These are phyloP conservation scores for Lepidocyrtinus sp. DNA, from an alignment of 2,888 invertebrate genomes.

Conservation along the genomic window DNA sequence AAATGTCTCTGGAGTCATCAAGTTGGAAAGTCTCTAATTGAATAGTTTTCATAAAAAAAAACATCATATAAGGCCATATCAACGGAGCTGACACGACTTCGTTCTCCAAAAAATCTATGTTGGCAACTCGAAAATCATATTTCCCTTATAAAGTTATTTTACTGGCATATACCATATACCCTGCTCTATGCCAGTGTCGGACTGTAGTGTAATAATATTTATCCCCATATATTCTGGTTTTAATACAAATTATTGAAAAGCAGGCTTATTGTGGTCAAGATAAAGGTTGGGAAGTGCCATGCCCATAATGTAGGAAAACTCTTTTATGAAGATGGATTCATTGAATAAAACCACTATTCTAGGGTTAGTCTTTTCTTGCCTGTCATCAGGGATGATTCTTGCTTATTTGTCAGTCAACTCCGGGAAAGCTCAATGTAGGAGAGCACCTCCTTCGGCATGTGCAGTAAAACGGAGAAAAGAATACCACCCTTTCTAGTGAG, in stretches of 20 bases:
- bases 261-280: not conserved
- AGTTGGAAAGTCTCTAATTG: no score
- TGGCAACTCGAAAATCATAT: no score
- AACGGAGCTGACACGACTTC: no score
- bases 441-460: slow-evolving; percentile 59
- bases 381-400: slow-evolving; percentile 43
- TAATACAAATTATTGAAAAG: not conserved
- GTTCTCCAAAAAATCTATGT: no score
- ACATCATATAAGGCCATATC: no score
- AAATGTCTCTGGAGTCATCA: no score
- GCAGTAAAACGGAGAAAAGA: slow-evolving; percentile 43
- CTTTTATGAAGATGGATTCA: not conserved
- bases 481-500: slow-evolving; percentile 17
- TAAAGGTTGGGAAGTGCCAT: not conserved
- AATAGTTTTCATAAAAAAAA: no score
- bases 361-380: slow-evolving; percentile 36
- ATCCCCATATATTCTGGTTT: not conserved
- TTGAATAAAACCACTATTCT: not conserved
- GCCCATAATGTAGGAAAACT: not conserved
- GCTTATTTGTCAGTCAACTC: slow-evolving; percentile 49
- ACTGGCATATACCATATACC: no score
- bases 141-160: no score
- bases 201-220: not conserved
- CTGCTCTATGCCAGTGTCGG: no score
- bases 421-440: slow-evolving; percentile 32